Base-by-base conservation (phyloP, 2,797 vertebrate species). In the Benthosema pterotum region DNA sequence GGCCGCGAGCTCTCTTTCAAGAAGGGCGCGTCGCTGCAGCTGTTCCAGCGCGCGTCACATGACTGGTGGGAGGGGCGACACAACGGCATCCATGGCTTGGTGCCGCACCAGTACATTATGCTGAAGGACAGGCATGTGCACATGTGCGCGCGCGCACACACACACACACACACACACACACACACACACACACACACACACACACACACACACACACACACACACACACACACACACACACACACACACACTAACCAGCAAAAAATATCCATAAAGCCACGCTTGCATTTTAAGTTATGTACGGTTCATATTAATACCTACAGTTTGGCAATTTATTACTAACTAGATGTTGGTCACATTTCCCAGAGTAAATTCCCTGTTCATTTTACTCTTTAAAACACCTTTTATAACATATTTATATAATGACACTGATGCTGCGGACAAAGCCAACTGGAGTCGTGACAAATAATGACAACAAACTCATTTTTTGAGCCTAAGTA, bases 11-110 rank as follows among this genome's bases (percentile, higher is more conserved):
- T 99, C 62, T 95, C 96, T 72, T 99, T 99, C 85, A 98, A 98
- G 92, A 99, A 99, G 85, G 98, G 98, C 5, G 94, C 95, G 19
- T 95, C 95, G 0, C 89, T 99, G 80, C 95, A 96, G 80, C 94
- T 99, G 17, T 97, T 96, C 71, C 98, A 97, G 84, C 94, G 97
- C 0, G 97, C 97, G 0, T 99, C 98, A 8, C 96, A 99, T 75
- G 98, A 99, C 92, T 99, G 98, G 98, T 99, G 98, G 98, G 98
- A 99, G 93, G 98, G 98, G 54, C 92, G 96, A 4, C 94, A 93
- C 87, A 98, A 98, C 0, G 96, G 96, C 16, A 90, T 89, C n/a
- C 96, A 92, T 4, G 98, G 98, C 73, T 94, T 99, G 15, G 96
- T 99, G 57, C 97, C 98, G 16, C 97, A 99, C 81, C 98, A 99